phyloP scores from a whole-genome alignment of 1,140 invertebrate genomes.

The Diuraphis noxia region DNA sequence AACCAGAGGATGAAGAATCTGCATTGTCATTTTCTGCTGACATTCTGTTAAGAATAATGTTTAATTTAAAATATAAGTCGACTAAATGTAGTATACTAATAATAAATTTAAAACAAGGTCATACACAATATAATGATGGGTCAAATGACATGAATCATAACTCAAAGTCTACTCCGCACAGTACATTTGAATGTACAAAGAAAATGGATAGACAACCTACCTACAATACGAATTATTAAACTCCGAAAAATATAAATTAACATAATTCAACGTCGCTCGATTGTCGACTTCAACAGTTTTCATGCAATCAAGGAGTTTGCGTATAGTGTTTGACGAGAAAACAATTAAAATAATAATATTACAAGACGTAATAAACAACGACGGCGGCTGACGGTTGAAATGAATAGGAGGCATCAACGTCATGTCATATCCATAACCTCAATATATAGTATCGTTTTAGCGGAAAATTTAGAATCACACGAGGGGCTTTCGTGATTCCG shows the following conservation, averaged over 20 bases:
- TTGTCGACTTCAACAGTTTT: neutral
- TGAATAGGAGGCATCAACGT: neutral
- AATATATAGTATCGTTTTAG: neutral
- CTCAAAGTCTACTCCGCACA: neutral
- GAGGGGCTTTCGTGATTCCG: neutral
- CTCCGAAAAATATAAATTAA: neutral
- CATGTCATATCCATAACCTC: neutral
- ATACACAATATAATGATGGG: neutral
- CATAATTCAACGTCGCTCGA: neutral
- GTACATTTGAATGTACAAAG: neutral
- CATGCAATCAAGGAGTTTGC: neutral
- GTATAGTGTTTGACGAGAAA: neutral
- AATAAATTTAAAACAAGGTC: conserved; percentile 16
- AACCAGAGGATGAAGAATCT: conserved; percentile 31
- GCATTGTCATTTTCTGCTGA: conserved; percentile 16
- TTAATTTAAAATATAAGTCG: neutral
- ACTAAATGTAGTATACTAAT: neutral
- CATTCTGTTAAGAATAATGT: conserved; percentile 33
- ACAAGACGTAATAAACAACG: neutral
- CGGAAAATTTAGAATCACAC: neutral
- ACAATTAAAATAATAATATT: neutral
- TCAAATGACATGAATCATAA: neutral
- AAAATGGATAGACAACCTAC: neutral
- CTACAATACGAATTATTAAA: neutral
- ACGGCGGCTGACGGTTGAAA: neutral